A percentile compares a stretch with the other conserved stretches of the same genome.
Evolutionary conservation across 2,888 invertebrate species (phyloP).

Genomic region (Diplazon laetatorius): DNA sequence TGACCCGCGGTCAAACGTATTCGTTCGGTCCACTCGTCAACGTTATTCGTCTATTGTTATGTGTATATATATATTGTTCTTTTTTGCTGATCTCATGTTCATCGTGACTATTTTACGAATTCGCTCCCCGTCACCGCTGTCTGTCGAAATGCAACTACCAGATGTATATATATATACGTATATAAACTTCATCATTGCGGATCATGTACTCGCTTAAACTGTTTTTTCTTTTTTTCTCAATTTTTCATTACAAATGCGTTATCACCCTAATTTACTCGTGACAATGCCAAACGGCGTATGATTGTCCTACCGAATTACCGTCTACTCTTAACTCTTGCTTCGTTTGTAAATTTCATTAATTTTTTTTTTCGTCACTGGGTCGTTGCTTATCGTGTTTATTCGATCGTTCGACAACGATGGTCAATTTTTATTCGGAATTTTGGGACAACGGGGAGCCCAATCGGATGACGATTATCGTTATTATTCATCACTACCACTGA

Average conservation of each 20-base stretch:
- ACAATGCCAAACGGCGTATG: slow-evolving; percentile 68
- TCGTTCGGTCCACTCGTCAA: slow-evolving; percentile 38
- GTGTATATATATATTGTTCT: slow-evolving; percentile 14
- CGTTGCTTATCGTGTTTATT: slow-evolving; percentile 30
- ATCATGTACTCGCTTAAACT: slow-evolving; percentile 24
- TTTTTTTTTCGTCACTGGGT: slow-evolving; percentile 32
- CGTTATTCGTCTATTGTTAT: slow-evolving; percentile 31
- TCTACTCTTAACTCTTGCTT: slow-evolving; percentile 54
- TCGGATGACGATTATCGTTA: slow-evolving; percentile 46
- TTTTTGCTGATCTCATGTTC: slow-evolving; percentile 24
- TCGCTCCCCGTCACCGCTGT: too few relatives aligned
- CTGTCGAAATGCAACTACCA: too few relatives aligned
- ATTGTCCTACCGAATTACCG: slow-evolving; percentile 73
- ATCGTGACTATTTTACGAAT: slow-evolving; percentile 39
- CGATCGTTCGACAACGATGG: slow-evolving; percentile 49
- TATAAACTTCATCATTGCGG: not conserved
- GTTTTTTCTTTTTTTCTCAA: slow-evolving; percentile 37
- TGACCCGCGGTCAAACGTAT: slow-evolving; percentile 18
- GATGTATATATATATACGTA: too few relatives aligned
- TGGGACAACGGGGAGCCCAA: slow-evolving; percentile 59
- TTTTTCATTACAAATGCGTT: slow-evolving; percentile 5
- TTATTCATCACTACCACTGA: slow-evolving; percentile 32
- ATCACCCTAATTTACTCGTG: slow-evolving; percentile 57
- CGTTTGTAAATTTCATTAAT: slow-evolving; percentile 37
- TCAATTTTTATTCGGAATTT: slow-evolving; percentile 31